A percentile compares a stretch with the other conserved stretches of the same genome.
phyloP scores from a whole-genome alignment of 1,140 invertebrate species.

The Mycetomoellerius zeteki region DNA sequence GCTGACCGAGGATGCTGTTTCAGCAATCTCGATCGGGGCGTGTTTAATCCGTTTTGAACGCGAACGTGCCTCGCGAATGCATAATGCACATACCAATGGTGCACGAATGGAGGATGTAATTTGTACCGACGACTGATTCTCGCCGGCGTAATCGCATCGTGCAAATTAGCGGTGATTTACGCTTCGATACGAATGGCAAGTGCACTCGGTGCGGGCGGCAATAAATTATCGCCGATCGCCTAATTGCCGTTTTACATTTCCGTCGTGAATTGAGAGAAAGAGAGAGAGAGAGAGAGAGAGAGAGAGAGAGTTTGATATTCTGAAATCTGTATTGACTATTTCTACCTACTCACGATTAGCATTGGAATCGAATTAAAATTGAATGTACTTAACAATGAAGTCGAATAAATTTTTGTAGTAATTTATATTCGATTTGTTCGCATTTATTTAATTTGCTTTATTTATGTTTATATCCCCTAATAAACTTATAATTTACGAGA shows the following conservation, averaged over 20 bases:
- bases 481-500: constrained; percentile 5
- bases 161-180: constrained; percentile 74
- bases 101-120: constrained; percentile 56
- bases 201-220: constrained; percentile 43
- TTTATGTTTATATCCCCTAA: background rate
- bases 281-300: background rate
- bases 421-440: background rate
- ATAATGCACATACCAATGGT: constrained; percentile 37
- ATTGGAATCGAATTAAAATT: constrained; percentile 7
- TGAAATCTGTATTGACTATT: background rate
- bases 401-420: background rate
- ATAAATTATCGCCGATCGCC: constrained; percentile 66
- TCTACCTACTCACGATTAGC: constrained; percentile 2
- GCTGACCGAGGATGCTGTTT: background rate
- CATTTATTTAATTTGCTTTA: background rate
- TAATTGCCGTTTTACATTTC: constrained; percentile 67
- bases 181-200: constrained; percentile 70
- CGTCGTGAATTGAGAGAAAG: constrained; percentile 4
- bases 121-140: constrained; percentile 69
- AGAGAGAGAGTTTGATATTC: background rate
- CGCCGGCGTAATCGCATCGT: constrained; percentile 63
- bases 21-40: background rate
- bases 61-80: constrained; percentile 12
- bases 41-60: constrained; percentile 12
- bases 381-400: background rate